phyloP scores from a whole-genome alignment of 2,797 vertebrate genomes.

The Martes flavigula region DNA sequence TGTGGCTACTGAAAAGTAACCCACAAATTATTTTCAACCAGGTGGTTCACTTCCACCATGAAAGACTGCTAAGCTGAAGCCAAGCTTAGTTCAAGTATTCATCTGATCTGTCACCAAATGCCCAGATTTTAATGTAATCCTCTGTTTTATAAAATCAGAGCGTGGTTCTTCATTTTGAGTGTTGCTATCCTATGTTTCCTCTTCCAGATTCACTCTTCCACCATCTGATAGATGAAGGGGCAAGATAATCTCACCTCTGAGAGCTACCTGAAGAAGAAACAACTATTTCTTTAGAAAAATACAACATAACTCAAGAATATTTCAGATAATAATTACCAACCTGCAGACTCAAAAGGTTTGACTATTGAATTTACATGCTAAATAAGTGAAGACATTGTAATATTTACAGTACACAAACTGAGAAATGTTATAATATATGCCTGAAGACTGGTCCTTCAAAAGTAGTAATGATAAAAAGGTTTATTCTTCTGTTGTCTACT shows the following conservation, averaged over 20 bases:
- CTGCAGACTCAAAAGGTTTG: background rate
- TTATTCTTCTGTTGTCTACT: background rate
- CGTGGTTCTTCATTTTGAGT: slow-evolving; percentile 43
- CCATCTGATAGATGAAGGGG: slow-evolving; percentile 7
- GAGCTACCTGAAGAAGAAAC: slow-evolving; percentile 11
- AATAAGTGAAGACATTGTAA: slow-evolving; percentile 49
- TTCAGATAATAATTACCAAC: background rate
- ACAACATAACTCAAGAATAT: background rate
- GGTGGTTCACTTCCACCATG: background rate
- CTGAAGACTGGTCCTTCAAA: slow-evolving; percentile 46
- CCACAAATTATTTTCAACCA: background rate
- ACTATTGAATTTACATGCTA: slow-evolving; percentile 32
- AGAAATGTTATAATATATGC: slow-evolving; percentile 8
- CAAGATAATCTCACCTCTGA: slow-evolving; percentile 33
- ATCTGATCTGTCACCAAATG: slow-evolving; percentile 24
- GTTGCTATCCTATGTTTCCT: background rate
- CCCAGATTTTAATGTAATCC: slow-evolving; percentile 47
- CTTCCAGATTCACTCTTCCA: slow-evolving; percentile 3
- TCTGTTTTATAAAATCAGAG: slow-evolving; percentile 49
- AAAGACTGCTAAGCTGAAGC: slow-evolving; percentile 2
- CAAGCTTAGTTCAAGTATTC: slow-evolving; percentile 39
- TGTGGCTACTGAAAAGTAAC: background rate
- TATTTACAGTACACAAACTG: slow-evolving; percentile 38
- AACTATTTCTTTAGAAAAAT: slow-evolving; percentile 37
- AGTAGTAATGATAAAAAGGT: background rate